phyloP scores from a whole-genome alignment of 2,113 vertebrate species.

The Megaceryle maxima region DNA sequence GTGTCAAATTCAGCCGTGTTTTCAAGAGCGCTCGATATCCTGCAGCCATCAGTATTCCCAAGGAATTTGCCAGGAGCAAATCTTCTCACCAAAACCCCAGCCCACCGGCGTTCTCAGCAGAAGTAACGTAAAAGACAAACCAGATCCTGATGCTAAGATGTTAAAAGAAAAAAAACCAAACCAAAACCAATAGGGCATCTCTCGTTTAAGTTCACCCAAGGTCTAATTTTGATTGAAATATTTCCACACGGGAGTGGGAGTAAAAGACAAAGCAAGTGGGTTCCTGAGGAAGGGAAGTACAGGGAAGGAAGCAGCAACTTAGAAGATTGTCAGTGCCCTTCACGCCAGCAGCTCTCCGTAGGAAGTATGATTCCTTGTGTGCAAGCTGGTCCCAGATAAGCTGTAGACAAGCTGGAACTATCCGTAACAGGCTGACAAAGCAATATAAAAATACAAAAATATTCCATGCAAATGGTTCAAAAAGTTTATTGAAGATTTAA shows the following conservation, averaged over 20 bases:
- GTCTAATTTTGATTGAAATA: neutral
- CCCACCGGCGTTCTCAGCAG: neutral
- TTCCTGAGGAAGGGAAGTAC: neutral
- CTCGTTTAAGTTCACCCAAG: neutral
- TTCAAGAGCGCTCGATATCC: neutral
- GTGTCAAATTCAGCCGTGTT: rapidly evolving
- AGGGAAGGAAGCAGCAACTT: neutral
- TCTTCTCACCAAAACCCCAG: neutral
- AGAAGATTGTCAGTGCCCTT: neutral
- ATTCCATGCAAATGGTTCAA: conserved; percentile 59
- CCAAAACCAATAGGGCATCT: neutral
- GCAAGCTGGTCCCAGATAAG: neutral
- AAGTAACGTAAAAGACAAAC: neutral
- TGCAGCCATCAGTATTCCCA: neutral
- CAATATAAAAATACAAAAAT: neutral
- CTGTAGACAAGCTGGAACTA: neutral
- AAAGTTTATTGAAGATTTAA: conserved; percentile 80
- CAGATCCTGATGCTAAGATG: neutral
- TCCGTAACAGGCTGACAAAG: neutral
- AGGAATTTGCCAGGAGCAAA: neutral
- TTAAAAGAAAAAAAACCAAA: neutral
- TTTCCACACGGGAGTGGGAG: neutral
- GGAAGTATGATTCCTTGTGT: rapidly evolving
- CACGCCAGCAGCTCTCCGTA: rapidly evolving
- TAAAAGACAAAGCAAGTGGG: neutral